Evolutionary conservation across 2,113 vertebrate genomes (phyloP).

Genomic region (Butorides virescens): DNA sequence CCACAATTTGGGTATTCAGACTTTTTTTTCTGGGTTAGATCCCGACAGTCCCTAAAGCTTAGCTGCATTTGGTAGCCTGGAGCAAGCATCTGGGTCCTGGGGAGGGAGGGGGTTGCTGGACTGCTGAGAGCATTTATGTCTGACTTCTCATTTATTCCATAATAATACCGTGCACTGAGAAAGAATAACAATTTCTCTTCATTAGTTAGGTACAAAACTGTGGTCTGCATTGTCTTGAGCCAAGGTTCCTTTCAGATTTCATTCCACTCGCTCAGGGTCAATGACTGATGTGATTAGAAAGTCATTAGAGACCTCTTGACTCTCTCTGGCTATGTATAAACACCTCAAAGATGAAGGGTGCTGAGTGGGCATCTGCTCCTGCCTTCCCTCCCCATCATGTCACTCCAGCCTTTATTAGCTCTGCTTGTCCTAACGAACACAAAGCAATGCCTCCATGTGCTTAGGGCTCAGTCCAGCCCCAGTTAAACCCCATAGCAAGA

Average conservation of each 20-base stretch:
- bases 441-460: not conserved
- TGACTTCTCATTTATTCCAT: not conserved
- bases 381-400: not conserved
- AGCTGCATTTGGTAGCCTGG: not conserved
- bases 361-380: not conserved
- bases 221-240: not conserved
- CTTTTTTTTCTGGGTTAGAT: not conserved
- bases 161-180: not conserved
- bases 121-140: not conserved
- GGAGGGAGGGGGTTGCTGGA: not conserved
- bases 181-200: not conserved
- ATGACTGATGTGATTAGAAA: not conserved
- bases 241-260: not conserved
- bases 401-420: not conserved
- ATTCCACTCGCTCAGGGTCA: not conserved
- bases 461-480: not conserved
- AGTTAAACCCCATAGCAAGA: not conserved
- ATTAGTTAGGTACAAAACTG: not conserved
- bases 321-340: not conserved
- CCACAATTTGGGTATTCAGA: not conserved
- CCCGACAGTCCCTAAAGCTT: not conserved
- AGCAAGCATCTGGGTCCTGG: not conserved
- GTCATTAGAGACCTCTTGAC: not conserved
- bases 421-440: not conserved
- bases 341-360: not conserved